Evolutionary conservation across 2,113 vertebrate species (phyloP).

Genomic region (Tragelaphus buxtoni): DNA sequence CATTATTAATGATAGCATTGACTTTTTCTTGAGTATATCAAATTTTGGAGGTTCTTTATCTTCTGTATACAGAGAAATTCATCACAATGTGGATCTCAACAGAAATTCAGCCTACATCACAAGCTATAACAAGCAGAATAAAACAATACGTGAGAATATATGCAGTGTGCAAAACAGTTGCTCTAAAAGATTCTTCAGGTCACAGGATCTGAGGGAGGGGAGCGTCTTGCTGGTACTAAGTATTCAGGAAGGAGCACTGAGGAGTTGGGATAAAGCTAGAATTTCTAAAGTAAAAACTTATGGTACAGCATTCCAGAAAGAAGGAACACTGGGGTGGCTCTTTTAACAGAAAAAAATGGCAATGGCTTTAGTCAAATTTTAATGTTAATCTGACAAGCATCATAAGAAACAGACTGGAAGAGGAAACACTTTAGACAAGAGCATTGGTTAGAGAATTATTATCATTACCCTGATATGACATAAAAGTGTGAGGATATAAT

Average conservation of each 20-base stretch:
- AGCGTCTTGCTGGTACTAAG: not conserved
- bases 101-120: not conserved
- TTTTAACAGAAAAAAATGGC: not conserved
- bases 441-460: not conserved
- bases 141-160: not conserved
- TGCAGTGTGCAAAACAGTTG: not conserved
- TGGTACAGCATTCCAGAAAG: not conserved
- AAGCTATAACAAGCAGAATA: not conserved
- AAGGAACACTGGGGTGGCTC: not conserved
- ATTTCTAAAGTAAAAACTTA: not conserved
- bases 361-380: not conserved
- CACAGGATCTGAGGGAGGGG: not conserved
- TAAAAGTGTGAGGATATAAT: not conserved
- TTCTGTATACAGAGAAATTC: not conserved
- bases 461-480: not conserved
- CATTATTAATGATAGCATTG: not conserved
- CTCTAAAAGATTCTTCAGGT: not conserved
- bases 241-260: not conserved
- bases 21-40: not conserved
- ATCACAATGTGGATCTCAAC: not conserved
- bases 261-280: not conserved
- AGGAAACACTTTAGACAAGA: not conserved
- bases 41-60: not conserved
- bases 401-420: not conserved
- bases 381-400: not conserved